Evolutionary conservation across 2,113 vertebrate genomes (phyloP), one percentile per base, ranked within the genome.

Genomic region (Amblyornis subalaris): DNA sequence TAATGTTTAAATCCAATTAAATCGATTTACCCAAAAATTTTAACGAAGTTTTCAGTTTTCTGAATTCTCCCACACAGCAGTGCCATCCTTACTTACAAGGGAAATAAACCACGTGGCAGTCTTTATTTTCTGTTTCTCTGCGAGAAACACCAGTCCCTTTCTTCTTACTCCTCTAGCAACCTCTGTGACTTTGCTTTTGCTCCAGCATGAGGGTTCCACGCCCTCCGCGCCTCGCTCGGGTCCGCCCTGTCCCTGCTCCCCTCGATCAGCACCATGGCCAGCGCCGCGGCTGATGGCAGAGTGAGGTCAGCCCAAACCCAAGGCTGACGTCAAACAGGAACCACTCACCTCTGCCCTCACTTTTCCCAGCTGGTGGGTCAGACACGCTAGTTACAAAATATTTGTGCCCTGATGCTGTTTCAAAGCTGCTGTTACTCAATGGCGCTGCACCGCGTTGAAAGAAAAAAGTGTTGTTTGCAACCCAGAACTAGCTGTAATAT

Each of bases 171-270:
- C 8, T 29, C 19, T 5, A 23, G 24, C 12, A 20, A 19, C 7
- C 48, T 1, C 10, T 33, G 25, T 10, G 28, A 14, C 13, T 36
- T 53, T 13, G 22, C 9, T 33, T 21, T 44, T 8, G 10, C 48
- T 21, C 6, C 31, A 12, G 22, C 6, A 1, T 0, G 3, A 12
- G 15, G 12, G 20, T 10, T 3, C 26, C 24, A 3, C 1, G 1
- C 7, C 3, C 35, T 3, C 18, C 19, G 2, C 0, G 0, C 4
- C 11, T 6, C 0, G 0, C 24, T 4, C 13, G 1, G 1, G 3
- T 1, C 25, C 0, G 2, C 0, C 9, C 36, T 0, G 3, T 16
- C 10, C 42, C 0, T 6, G 11, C 18, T 6, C 7, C 2, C 44
- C 7, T 24, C 4, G 1, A 17, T 72, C 66, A 92, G 88, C 62